These are phyloP conservation scores for Sesia bembeciformis DNA, from an alignment of 2,888 invertebrate genomes.

Conservation along the genomic window DNA sequence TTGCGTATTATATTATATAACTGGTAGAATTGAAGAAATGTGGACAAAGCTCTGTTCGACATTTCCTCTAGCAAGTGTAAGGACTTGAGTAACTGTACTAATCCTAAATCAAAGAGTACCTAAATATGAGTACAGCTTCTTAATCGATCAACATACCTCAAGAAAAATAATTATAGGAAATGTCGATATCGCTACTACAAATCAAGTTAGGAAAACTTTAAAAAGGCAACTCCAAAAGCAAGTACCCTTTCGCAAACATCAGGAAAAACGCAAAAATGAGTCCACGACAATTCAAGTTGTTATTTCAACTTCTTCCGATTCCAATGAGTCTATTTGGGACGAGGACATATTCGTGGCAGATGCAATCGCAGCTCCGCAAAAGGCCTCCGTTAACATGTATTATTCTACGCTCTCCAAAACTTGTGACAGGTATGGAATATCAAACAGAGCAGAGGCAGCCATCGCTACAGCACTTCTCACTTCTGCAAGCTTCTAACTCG, in stretches of 20 bases:
- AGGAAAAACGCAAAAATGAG: neutral
- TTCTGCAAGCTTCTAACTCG: neutral
- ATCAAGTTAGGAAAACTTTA: neutral
- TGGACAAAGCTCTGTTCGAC: neutral
- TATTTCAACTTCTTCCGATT: neutral
- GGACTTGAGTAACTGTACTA: neutral
- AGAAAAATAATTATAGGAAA: neutral
- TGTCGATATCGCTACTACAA: neutral
- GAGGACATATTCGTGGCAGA: neutral
- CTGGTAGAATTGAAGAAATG: neutral
- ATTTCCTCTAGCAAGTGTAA: neutral
- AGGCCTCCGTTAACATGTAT: too few species aligned
- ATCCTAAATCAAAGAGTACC: neutral
- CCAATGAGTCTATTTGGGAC: neutral
- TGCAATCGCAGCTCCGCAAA: neutral
- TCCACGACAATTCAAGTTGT: neutral
- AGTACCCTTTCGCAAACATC: neutral
- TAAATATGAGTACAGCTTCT: neutral
- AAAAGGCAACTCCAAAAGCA: neutral
- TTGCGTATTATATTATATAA: too few species aligned
- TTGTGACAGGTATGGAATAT: too few species aligned
- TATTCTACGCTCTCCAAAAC: too few species aligned
- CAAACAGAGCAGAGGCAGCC: too few species aligned
- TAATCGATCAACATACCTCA: neutral
- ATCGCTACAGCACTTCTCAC: too few species aligned